A percentile compares a stretch with the other conserved stretches of the same genome.
Conservation (phyloP, 2,113 vertebrate species). For the Trogon surrucura region DNA sequence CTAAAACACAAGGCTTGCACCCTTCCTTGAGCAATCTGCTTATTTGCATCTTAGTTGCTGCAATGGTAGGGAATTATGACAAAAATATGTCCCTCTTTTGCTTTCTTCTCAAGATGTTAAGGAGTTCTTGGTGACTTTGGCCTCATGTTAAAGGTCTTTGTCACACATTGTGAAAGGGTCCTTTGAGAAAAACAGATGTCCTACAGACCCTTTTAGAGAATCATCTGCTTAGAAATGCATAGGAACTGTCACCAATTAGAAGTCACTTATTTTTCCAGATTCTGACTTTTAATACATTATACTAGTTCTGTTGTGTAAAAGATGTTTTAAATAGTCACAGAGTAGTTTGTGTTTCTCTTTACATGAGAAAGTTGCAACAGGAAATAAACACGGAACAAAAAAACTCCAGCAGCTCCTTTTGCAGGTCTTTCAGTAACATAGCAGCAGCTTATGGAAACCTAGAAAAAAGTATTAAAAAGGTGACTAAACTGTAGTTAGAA, state of each 20-base stretch:
- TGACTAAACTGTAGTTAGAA: background rate
- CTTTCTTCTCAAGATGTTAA: background rate
- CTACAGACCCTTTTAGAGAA: background rate
- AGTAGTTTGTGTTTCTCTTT: background rate
- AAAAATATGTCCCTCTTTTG: background rate
- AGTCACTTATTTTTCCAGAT: background rate
- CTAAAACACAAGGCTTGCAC: background rate
- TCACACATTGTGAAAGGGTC: background rate
- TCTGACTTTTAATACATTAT: background rate
- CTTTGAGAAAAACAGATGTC: background rate
- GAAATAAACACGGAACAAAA: background rate
- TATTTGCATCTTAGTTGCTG: background rate
- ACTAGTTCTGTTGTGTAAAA: background rate
- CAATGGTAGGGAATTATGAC: background rate
- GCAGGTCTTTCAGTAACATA: background rate
- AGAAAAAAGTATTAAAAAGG: background rate
- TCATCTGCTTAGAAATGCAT: background rate
- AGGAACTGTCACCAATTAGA: background rate
- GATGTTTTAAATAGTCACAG: background rate
- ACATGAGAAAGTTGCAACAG: constrained; percentile 4
- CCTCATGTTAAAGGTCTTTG: background rate
- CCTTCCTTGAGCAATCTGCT: background rate
- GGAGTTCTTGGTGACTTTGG: background rate
- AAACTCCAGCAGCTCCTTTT: background rate
- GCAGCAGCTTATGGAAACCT: background rate